Base-by-base conservation (phyloP, 2,113 vertebrate genomes). In the Rhineura floridana region DNA sequence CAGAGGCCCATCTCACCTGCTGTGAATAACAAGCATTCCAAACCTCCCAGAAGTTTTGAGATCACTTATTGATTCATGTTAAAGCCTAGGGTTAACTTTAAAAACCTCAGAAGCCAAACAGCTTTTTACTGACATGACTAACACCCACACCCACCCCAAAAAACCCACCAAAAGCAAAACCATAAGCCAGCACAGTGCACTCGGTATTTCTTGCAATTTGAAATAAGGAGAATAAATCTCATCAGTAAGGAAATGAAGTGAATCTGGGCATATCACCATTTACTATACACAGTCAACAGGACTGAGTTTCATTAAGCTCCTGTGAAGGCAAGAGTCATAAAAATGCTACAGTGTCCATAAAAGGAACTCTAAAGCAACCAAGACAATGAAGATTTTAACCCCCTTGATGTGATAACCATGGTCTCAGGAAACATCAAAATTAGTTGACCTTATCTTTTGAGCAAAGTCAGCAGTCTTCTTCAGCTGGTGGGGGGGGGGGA, bases 271-370 rank as follows among this genome's bases (percentile, higher is more conserved):
- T 21, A 80, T 19, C 23, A 76, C 36, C 70, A 80, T 46, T 81
- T 88, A 25, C 21, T 63, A 90, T 67, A 39, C 70, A 82, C 13
- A 65, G 50, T 75, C 83, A 91, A 2, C 36, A 59, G 83, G 75
- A 89, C 91, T 92, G 44, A 85, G 88, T 94, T 92, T 91, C 89
- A 91, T 94, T 92, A 94, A 70, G 72, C 93, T 88, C 84, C 88
- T 87, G 78, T 80, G 81, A 87, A 92, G 84, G 85, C 42, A 91
- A 88, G 93, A 59, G 88, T 77, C 48, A 23, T 72, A 87, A 88
- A 90, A 67, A 90, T 90, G 82, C 83, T 73, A 85, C n/a, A 90
- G 44, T n/a, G 70, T 59, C 87, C 55, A 73, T 85, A 90, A 90
- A 92, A 80, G 50, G 86, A 44, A 76, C 87, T 87, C 86, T 39